Evolutionary conservation across 2,888 invertebrate genomes (phyloP).

Genomic region (Heliconius ethilla): DNA sequence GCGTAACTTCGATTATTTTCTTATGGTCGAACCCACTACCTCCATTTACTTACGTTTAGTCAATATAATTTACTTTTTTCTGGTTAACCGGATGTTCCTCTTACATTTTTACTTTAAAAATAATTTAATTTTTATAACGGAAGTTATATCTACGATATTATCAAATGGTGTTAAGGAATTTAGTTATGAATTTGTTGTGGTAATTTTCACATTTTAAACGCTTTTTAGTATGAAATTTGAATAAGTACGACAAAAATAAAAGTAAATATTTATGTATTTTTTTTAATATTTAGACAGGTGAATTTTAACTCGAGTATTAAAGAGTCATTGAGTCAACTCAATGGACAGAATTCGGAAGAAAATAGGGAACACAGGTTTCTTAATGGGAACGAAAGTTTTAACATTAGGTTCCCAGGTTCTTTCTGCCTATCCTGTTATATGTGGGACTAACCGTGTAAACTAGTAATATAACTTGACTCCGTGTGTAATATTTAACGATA

Average conservation of each 20-base stretch:
- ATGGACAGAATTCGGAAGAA: not conserved
- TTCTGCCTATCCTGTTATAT: not conserved
- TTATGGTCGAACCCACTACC: slow-evolving; percentile 36
- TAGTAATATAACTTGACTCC: not conserved
- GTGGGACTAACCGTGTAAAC: not conserved
- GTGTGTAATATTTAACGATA: too few relatives aligned
- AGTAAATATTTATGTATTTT: too few relatives aligned
- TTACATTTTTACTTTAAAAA: not conserved
- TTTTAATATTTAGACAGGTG: too few relatives aligned
- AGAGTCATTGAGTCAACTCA: too few relatives aligned
- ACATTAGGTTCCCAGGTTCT: not conserved
- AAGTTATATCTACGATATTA: not conserved
- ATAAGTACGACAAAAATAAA: too few relatives aligned
- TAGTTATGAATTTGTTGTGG: not conserved
- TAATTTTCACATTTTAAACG: not conserved
- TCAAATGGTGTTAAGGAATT: not conserved
- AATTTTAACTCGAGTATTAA: too few relatives aligned
- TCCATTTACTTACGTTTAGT: slow-evolving; percentile 19
- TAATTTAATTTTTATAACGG: not conserved
- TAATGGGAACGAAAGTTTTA: not conserved
- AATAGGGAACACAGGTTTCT: not conserved
- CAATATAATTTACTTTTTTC: slow-evolving; percentile 19
- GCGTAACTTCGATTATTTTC: slow-evolving; percentile 40
- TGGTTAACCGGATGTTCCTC: slow-evolving; percentile 30
- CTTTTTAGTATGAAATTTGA: too few relatives aligned